Conservation (phyloP, 2,797 vertebrate genomes). For the Pipistrellus kuhlii region DNA sequence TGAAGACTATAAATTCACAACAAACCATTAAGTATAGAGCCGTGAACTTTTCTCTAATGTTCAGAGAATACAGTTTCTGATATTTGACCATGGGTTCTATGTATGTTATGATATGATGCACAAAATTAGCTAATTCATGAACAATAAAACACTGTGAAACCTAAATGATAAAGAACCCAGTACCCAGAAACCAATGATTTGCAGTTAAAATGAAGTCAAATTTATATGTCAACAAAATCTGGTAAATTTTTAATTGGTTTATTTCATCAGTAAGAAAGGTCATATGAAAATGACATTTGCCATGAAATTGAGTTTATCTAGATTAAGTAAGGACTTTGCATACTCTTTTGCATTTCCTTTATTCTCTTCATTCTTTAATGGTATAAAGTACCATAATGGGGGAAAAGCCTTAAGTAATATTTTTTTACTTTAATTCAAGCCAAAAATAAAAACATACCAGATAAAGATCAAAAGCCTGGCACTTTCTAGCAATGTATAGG, state of each 20-base stretch:
- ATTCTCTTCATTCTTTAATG: conserved; percentile 62
- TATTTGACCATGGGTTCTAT: background rate
- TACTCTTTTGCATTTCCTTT: conserved; percentile 68
- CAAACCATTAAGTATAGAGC: background rate
- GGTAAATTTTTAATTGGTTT: background rate
- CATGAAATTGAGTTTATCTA: conserved; percentile 55
- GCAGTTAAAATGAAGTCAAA: conserved; percentile 1
- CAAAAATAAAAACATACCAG: conserved; percentile 46
- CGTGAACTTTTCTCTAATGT: background rate
- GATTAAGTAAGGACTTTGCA: conserved; percentile 57
- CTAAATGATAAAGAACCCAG: background rate
- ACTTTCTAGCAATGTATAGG: conserved; percentile 58
- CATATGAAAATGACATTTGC: conserved; percentile 52
- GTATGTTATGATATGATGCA: background rate
- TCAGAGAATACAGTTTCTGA: background rate
- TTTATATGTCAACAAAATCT: background rate
- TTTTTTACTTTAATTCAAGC: conserved; percentile 71
- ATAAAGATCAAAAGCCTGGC: conserved; percentile 24
- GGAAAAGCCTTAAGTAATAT: background rate
- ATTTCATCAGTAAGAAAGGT: conserved; percentile 54
- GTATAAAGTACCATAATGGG: conserved; percentile 35
- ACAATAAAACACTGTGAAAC: background rate
- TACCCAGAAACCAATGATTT: background rate
- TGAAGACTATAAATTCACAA: background rate
- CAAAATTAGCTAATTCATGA: background rate